phyloP scores from a whole-genome alignment of 2,797 vertebrate genomes.

The Chromis chromis region DNA sequence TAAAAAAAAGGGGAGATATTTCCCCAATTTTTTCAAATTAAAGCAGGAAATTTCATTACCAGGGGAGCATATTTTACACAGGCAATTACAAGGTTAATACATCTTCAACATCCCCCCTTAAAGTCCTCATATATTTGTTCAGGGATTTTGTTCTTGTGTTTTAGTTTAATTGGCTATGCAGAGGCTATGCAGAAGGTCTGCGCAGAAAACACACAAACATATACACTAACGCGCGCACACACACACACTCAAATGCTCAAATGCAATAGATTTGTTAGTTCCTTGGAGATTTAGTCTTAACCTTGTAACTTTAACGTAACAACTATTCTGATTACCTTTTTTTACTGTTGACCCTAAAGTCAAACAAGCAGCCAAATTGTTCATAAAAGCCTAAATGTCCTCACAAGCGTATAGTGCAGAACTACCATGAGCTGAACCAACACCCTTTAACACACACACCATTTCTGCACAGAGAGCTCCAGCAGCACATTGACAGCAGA shows the following conservation, averaged over 20 bases:
- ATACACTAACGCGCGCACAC: not conserved
- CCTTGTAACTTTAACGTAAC: slow-evolving; percentile 10
- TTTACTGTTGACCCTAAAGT: slow-evolving; percentile 19
- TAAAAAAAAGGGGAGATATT: slow-evolving; percentile 71
- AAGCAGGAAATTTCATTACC: slow-evolving; percentile 82
- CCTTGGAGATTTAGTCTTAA: slow-evolving; percentile 23
- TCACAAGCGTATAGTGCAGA: slow-evolving; percentile 7
- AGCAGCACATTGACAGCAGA: slow-evolving; percentile 56
- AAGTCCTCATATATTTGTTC: slow-evolving; percentile 75
- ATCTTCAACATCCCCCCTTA: slow-evolving; percentile 78
- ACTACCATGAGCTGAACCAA: slow-evolving; percentile 34
- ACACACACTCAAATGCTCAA: slow-evolving; percentile 16
- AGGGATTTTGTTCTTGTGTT: slow-evolving; percentile 72
- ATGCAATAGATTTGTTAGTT: slow-evolving; percentile 36
- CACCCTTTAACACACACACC: not conserved
- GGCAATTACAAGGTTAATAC: slow-evolving; percentile 84
- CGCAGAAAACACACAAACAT: slow-evolving; percentile 15
- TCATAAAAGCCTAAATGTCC: slow-evolving; percentile 23
- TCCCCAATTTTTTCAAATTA: slow-evolving; percentile 81
- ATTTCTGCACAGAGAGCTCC: slow-evolving; percentile 38
- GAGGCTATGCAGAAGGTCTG: slow-evolving; percentile 52
- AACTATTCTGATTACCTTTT: not conserved
- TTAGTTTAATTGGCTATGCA: slow-evolving; percentile 75
- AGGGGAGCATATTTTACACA: slow-evolving; percentile 78
- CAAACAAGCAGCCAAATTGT: slow-evolving; percentile 24